Conservation (phyloP, 2,888 invertebrate genomes). For the Drosophila paranaensis region DNA sequence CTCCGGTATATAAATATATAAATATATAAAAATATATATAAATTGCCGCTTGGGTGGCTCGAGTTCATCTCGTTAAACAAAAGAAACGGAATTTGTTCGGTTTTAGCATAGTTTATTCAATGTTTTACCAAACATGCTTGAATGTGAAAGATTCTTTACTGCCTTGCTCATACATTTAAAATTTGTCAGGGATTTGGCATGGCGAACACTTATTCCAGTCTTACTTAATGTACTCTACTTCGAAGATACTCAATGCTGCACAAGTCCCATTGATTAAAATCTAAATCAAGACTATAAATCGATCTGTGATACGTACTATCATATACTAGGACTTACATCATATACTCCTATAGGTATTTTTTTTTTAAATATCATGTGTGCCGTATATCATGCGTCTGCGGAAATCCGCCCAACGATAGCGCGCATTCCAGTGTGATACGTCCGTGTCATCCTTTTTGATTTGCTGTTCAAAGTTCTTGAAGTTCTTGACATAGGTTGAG, state of each 20-base stretch:
- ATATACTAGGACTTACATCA: not conserved
- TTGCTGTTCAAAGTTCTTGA: conserved; percentile 23
- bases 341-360: not conserved
- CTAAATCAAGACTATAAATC: not conserved
- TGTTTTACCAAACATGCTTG: not conserved
- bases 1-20: too few species aligned
- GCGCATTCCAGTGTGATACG: conserved; percentile 27
- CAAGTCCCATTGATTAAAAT: not conserved
- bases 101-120: not conserved
- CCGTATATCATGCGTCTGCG: conserved; percentile 53
- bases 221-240: too few species aligned
- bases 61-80: too few species aligned
- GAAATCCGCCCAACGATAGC: conserved; percentile 55
- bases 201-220: not conserved
- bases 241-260: not conserved
- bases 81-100: not conserved
- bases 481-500: conserved; percentile 34
- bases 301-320: not conserved
- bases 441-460: not conserved
- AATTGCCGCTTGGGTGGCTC: not conserved
- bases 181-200: not conserved
- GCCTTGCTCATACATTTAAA: not conserved
- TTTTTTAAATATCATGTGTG: conserved; percentile 34
- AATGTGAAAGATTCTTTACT: not conserved
- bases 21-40: too few species aligned